These are phyloP conservation scores for Chelon auratus DNA, from an alignment of 2,797 vertebrate genomes.

Conservation along the genomic window DNA sequence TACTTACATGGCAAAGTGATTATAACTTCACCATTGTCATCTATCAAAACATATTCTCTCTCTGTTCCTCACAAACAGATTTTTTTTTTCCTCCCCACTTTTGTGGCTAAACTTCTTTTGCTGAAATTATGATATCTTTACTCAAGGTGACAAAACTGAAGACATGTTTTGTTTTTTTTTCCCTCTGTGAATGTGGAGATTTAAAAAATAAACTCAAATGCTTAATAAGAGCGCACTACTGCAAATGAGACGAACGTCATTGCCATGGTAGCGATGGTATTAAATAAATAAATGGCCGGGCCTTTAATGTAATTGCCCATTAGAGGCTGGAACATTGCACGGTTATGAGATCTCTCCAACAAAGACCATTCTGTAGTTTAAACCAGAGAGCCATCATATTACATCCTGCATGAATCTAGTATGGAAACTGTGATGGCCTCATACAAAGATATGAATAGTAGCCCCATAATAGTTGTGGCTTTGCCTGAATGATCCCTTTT, in stretches of 20 bases:
- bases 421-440: conserved; percentile 84
- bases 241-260: conserved; percentile 60
- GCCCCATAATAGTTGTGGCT: conserved; percentile 81
- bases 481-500: conserved; percentile 80
- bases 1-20: conserved; percentile 15
- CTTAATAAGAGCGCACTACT: conserved; percentile 31
- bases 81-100: conserved; percentile 9
- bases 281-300: conserved; percentile 75
- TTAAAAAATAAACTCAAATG: conserved; percentile 32
- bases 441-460: conserved; percentile 82
- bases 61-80: conserved; percentile 1
- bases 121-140: conserved; percentile 28
- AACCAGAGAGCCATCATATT: conserved; percentile 78
- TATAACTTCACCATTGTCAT: conserved; percentile 18
- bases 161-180: background rate
- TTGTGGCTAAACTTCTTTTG: conserved; percentile 4
- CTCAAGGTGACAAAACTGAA: conserved; percentile 14
- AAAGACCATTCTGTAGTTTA: conserved; percentile 79
- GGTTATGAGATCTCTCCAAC: conserved; percentile 76
- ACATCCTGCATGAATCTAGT: conserved; percentile 60
- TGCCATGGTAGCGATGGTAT: conserved; percentile 73
- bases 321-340: conserved; percentile 77
- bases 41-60: conserved; percentile 17
- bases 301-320: conserved; percentile 76
- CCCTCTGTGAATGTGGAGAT: conserved; percentile 30